A percentile compares a stretch with the other conserved stretches of the same genome.
phyloP scores from a whole-genome alignment of 2,797 vertebrate genomes.

The Xenopus petersii region DNA sequence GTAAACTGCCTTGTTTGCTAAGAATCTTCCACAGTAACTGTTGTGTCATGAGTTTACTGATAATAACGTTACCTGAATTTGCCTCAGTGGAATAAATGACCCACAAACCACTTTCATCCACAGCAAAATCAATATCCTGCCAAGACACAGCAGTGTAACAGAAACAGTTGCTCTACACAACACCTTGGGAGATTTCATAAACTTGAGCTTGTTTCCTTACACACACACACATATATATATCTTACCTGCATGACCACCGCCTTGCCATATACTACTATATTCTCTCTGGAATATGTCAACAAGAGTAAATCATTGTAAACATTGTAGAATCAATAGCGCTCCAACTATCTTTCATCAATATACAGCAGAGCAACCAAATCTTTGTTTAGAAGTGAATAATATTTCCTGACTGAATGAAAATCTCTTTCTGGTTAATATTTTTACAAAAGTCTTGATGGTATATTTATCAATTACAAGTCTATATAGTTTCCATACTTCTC shows the following conservation, averaged over 20 bases:
- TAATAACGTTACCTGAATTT: constrained; percentile 69
- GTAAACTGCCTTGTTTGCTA: constrained; percentile 70
- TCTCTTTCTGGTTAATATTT: constrained; percentile 67
- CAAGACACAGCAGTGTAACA: constrained; percentile 66
- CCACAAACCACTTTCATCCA: constrained; percentile 73
- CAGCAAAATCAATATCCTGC: constrained; percentile 69
- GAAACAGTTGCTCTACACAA: constrained; percentile 52
- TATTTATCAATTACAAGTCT: constrained; percentile 39
- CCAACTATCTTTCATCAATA: constrained; percentile 49
- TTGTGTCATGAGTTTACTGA: constrained; percentile 69
- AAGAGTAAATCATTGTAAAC: constrained; percentile 63
- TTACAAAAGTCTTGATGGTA: constrained; percentile 61
- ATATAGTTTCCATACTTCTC: too few relatives aligned
- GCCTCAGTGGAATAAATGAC: constrained; percentile 72
- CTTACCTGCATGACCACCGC: constrained; percentile 59
- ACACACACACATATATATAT: constrained; percentile 12
- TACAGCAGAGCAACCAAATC: constrained; percentile 68
- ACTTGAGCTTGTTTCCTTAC: too few relatives aligned
- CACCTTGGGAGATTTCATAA: too few relatives aligned
- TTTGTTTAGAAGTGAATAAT: constrained; percentile 58
- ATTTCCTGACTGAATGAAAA: constrained; percentile 64
- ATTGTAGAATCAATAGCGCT: constrained; percentile 59
- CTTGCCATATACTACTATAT: constrained; percentile 52
- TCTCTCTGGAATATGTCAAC: not conserved
- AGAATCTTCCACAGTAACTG: constrained; percentile 65